These are phyloP conservation scores for Trachelus stipa DNA, from an alignment of 2,888 invertebrate genomes.

Conservation along the genomic window DNA sequence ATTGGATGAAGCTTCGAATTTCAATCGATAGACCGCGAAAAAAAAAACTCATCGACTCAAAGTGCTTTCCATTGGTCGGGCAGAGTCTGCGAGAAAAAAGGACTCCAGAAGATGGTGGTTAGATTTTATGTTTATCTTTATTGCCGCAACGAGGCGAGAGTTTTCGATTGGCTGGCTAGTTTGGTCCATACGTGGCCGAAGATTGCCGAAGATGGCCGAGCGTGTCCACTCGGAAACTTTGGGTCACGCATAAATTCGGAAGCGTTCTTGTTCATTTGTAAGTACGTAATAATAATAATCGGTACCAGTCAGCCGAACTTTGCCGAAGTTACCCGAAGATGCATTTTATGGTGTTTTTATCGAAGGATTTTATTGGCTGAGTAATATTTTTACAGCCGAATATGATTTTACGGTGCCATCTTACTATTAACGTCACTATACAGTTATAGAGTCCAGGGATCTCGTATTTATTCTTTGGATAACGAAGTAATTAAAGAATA, in stretches of 20 bases:
- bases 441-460: background rate
- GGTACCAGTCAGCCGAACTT: background rate
- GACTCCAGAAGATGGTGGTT: conserved; percentile 37
- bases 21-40: background rate
- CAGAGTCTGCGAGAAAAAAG: background rate
- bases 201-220: background rate
- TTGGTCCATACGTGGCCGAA: background rate
- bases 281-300: background rate
- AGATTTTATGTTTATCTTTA: conserved; percentile 62
- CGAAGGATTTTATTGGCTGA: conserved; percentile 30
- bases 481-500: background rate
- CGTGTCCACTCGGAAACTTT: background rate
- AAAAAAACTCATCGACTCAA: conserved; percentile 11
- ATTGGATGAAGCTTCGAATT: background rate
- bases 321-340: background rate
- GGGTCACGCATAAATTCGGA: background rate
- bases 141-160: conserved; percentile 15
- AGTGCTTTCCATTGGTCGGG: conserved; percentile 18
- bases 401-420: conserved; percentile 44
- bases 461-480: background rate
- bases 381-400: conserved; percentile 38
- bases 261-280: background rate
- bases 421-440: conserved; percentile 32
- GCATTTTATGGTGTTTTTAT: conserved; percentile 41
- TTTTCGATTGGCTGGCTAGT: conserved; percentile 21